Evolutionary conservation across 2,888 invertebrate species (phyloP).

Genomic region (Zhuqinia jingwanae): DNA sequence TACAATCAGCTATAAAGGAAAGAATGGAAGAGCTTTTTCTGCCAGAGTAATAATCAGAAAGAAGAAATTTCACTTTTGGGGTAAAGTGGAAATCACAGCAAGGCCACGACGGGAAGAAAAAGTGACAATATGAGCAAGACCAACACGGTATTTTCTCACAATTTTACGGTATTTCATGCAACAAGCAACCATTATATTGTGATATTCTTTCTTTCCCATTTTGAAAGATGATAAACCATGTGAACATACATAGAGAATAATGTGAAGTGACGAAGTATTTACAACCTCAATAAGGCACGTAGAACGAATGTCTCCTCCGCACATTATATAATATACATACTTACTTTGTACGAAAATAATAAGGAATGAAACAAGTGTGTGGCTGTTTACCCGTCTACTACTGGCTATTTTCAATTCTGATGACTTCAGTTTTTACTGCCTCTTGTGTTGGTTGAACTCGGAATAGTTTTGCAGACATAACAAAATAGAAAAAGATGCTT

Average conservation of each 20-base stretch:
- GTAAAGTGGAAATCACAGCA: conserved; percentile 4
- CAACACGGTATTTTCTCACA: neutral
- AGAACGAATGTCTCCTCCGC: neutral
- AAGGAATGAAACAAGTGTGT: conserved; percentile 20
- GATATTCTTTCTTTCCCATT: neutral
- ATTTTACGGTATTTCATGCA: neutral
- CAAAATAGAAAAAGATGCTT: conserved; percentile 25
- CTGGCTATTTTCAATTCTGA: conserved; percentile 41
- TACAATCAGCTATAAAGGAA: neutral
- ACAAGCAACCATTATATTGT: conserved; percentile 12
- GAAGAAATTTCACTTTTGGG: neutral
- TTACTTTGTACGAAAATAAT: neutral
- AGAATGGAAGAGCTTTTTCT: neutral
- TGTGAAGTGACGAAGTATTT: conserved; percentile 17
- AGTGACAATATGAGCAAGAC: neutral
- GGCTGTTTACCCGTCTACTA: conserved; percentile 30
- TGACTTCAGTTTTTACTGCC: conserved; percentile 54
- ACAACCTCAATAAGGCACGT: neutral
- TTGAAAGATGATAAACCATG: neutral
- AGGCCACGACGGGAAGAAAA: neutral
- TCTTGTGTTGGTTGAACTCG: conserved; percentile 27
- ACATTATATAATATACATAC: neutral
- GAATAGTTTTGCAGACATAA: conserved; percentile 36
- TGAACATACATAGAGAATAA: neutral
- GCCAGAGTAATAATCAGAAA: neutral